Evolutionary conservation across 2,888 invertebrate genomes (phyloP).

Genomic region (Noctua janthina): DNA sequence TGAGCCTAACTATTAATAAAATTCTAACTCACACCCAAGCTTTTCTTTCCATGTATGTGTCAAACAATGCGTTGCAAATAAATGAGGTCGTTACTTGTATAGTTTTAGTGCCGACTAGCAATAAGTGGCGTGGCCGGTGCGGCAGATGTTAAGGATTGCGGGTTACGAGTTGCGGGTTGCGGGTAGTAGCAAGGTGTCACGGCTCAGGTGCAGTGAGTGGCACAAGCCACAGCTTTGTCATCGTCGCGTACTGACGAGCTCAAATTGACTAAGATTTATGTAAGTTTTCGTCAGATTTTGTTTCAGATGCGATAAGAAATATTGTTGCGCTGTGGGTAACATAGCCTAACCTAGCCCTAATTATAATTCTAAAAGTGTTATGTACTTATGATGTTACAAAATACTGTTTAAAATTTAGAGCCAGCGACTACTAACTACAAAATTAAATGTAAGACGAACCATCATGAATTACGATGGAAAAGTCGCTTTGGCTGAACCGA

Average conservation of each 20-base stretch:
- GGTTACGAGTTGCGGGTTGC: conserved; percentile 73
- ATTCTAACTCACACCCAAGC: conserved; percentile 34
- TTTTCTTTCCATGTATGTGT: conserved; percentile 10
- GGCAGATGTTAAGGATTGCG: conserved; percentile 86
- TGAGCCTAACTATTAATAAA: conserved; percentile 28
- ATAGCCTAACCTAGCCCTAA: background rate
- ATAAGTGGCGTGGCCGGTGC: conserved; percentile 60
- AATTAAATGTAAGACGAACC: background rate
- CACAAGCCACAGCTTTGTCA: conserved; percentile 86
- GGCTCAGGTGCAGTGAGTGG: conserved; percentile 84
- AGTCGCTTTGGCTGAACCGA: background rate
- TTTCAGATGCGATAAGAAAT: background rate
- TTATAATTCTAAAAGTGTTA: background rate
- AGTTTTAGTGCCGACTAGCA: conserved; percentile 63
- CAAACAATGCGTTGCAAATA: conserved; percentile 50
- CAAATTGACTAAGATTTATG: conserved; percentile 49
- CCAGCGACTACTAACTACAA: background rate
- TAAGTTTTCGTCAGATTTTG: background rate
- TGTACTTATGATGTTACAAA: background rate
- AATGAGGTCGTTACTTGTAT: conserved; percentile 52
- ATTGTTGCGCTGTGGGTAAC: background rate
- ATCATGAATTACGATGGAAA: background rate
- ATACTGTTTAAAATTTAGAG: background rate
- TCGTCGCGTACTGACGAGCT: conserved; percentile 71
- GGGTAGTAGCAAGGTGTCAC: conserved; percentile 83